These are phyloP conservation scores for Lordiphosa mommai DNA, from an alignment of 1,140 invertebrate species.

Conservation along the genomic window DNA sequence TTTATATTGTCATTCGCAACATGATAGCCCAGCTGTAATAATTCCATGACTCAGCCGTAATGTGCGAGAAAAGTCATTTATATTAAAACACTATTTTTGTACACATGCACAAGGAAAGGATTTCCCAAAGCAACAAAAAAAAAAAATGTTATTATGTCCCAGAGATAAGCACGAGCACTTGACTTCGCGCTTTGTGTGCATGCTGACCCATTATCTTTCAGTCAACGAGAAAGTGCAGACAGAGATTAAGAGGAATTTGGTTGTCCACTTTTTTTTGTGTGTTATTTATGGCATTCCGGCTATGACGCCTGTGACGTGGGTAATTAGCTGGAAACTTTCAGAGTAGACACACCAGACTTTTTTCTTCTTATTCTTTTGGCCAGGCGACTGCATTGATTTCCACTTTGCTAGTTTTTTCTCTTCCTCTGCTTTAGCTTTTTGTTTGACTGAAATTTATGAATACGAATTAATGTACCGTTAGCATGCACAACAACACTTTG, in stretches of 20 bases:
- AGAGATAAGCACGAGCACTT: conserved; percentile 28
- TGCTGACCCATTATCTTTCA: too few species aligned
- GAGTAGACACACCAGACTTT: not conserved
- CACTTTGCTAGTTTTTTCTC: conserved; percentile 28
- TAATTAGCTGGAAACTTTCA: conserved; percentile 22
- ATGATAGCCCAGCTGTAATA: not conserved
- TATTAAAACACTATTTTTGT: not conserved
- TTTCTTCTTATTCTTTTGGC: not conserved
- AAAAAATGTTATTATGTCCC: conserved; percentile 13
- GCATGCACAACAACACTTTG: conserved; percentile 64
- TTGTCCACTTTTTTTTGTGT: conserved; percentile 25
- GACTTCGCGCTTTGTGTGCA: too few species aligned
- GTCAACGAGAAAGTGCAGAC: conserved; percentile 15
- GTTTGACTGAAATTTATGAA: conserved; percentile 58
- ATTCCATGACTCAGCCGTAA: conserved; percentile 19
- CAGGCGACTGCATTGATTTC: conserved; percentile 63
- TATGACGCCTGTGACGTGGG: not conserved
- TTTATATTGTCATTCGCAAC: too few species aligned
- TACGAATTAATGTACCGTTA: conserved; percentile 68
- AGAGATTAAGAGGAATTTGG: conserved; percentile 25
- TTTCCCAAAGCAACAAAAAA: conserved; percentile 16
- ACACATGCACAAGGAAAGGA: conserved; percentile 2
- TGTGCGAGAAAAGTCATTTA: too few species aligned
- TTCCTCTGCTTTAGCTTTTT: conserved; percentile 3
- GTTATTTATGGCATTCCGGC: not conserved